Evolutionary conservation across 2,797 vertebrate genomes (phyloP).

Genomic region (Chrysolophus pictus): DNA sequence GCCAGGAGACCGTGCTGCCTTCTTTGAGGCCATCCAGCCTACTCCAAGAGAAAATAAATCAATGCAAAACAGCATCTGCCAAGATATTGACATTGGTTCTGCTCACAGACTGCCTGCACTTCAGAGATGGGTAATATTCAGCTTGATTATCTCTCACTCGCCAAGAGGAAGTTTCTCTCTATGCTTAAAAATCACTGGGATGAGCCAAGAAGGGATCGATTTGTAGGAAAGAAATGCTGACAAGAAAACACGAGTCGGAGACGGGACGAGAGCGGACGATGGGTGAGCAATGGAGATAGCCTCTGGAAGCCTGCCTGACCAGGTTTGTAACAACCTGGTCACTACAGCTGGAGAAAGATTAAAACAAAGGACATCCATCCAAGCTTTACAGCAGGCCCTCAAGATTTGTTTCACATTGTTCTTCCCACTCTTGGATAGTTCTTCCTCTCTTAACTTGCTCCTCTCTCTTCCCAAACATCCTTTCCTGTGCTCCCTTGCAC

Average conservation of each 20-base stretch:
- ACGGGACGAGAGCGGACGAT: conserved; percentile 51
- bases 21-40: conserved; percentile 57
- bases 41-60: conserved; percentile 79
- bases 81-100: conserved; percentile 81
- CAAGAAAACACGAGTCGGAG: conserved; percentile 74
- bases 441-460: neutral
- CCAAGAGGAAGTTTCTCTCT: conserved; percentile 77
- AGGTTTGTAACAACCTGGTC: conserved; percentile 14
- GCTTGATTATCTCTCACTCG: conserved; percentile 82
- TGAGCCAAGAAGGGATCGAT: conserved; percentile 76
- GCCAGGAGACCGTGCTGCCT: conserved; percentile 59
- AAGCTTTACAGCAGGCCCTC: neutral
- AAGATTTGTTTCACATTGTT: neutral
- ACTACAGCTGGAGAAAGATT: conserved; percentile 12
- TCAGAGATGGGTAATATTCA: conserved; percentile 83
- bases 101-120: conserved; percentile 77
- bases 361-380: conserved; percentile 4
- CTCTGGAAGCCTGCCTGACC: conserved; percentile 54
- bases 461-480: neutral
- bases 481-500: neutral
- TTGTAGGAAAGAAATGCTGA: conserved; percentile 75
- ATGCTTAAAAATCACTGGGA: conserved; percentile 77
- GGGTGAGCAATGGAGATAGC: conserved; percentile 57
- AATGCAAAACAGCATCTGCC: conserved; percentile 82
- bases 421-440: neutral